phyloP scores from a whole-genome alignment of 1,140 invertebrate genomes.

The Cryptotermes secundus region DNA sequence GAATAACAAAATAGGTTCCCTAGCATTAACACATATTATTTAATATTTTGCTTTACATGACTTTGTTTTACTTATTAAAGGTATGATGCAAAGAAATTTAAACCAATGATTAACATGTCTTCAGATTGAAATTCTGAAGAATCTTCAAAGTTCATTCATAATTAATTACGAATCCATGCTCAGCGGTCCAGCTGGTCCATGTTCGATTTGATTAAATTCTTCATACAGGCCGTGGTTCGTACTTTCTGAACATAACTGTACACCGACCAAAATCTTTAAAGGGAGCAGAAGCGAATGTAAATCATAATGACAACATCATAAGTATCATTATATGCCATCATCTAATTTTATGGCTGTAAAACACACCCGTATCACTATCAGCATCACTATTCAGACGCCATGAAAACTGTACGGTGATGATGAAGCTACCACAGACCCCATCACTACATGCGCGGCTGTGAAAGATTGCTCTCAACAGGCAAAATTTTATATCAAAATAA shows the following conservation, averaged over 20 bases:
- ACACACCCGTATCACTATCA: neutral
- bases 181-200: neutral
- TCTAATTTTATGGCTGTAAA: conserved; percentile 12
- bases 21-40: neutral
- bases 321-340: neutral
- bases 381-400: neutral
- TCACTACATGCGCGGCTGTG: neutral
- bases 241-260: neutral
- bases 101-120: neutral
- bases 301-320: neutral
- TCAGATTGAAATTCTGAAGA: neutral
- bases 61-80: neutral
- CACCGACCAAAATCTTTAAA: neutral
- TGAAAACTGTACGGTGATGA: neutral
- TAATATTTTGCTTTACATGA: neutral
- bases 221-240: neutral
- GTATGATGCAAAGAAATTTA: neutral
- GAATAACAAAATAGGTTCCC: too few species aligned
- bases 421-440: neutral
- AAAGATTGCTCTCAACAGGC: neutral
- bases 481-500: neutral
- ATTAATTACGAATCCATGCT: neutral
- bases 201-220: neutral
- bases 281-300: neutral
- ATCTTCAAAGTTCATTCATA: neutral